phyloP scores from a whole-genome alignment of 2,797 vertebrate genomes.

The Rousettus madagascariensis region DNA sequence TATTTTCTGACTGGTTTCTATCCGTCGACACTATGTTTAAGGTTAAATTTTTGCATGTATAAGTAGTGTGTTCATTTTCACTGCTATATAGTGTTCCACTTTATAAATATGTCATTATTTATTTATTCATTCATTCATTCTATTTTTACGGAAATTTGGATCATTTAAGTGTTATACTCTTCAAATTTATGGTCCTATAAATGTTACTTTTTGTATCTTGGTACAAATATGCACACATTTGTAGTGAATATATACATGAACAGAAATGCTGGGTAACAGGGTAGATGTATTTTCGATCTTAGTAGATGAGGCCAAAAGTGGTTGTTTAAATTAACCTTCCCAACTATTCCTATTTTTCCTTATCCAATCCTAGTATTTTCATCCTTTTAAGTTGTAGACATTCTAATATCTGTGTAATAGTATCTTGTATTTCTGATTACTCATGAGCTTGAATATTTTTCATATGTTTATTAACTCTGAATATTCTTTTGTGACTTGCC shows the following conservation, averaged over 20 bases:
- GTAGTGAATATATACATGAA: neutral
- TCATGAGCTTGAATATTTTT: neutral
- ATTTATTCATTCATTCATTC: neutral
- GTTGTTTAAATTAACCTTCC: neutral
- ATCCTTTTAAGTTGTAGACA: neutral
- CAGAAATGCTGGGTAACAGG: neutral
- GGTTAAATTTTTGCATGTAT: neutral
- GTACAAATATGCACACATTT: neutral
- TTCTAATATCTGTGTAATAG: neutral
- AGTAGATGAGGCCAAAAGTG: neutral
- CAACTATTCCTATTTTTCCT: neutral
- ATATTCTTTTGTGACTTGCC: neutral
- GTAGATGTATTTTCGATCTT: neutral
- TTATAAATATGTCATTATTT: neutral
- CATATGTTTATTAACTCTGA: neutral
- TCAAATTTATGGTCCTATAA: neutral
- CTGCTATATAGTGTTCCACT: neutral
- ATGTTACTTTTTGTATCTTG: neutral
- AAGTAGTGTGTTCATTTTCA: neutral
- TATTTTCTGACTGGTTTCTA: neutral
- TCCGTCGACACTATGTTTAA: neutral
- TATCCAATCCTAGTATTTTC: neutral
- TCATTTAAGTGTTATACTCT: neutral
- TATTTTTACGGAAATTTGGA: neutral
- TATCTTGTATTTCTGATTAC: neutral